phyloP scores from a whole-genome alignment of 2,113 vertebrate genomes.

The Collichthys lucidus region DNA sequence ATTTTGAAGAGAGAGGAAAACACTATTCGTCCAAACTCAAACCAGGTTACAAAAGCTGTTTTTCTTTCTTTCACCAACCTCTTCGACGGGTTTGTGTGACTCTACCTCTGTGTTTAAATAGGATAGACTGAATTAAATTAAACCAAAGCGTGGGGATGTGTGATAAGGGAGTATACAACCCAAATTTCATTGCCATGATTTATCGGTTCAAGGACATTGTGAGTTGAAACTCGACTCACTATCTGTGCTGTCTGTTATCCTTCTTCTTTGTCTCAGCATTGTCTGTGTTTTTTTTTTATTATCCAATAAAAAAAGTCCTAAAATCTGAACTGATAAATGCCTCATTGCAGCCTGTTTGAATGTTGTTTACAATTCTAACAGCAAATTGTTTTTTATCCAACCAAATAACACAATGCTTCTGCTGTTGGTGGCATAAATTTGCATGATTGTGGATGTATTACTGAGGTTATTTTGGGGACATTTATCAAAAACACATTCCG shows the following conservation, averaged over 20 bases:
- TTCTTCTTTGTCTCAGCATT: background rate
- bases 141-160: background rate
- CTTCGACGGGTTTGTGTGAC: background rate
- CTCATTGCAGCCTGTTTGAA: background rate
- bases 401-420: background rate
- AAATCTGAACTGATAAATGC: conserved; percentile 10
- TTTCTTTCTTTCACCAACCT: background rate
- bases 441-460: conserved; percentile 16
- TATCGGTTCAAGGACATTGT: conserved; percentile 9
- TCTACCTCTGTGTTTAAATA: background rate
- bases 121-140: conserved; percentile 10
- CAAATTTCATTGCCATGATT: conserved; percentile 4
- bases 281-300: background rate
- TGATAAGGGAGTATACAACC: conserved; percentile 1
- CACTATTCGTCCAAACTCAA: background rate
- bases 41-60: background rate
- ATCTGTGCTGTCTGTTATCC: conserved; percentile 1
- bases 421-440: conserved; percentile 33
- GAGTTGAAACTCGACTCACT: conserved; percentile 7
- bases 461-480: conserved; percentile 24
- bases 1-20: background rate
- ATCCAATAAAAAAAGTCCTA: background rate
- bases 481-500: conserved; percentile 25
- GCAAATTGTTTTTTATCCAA: conserved; percentile 13
- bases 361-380: conserved; percentile 22